Percentiles rank a stretch among this genome's conserved stretches.
Conservation (phyloP, 23 tunicate genomes). For the Oikopleura dioica region DNA sequence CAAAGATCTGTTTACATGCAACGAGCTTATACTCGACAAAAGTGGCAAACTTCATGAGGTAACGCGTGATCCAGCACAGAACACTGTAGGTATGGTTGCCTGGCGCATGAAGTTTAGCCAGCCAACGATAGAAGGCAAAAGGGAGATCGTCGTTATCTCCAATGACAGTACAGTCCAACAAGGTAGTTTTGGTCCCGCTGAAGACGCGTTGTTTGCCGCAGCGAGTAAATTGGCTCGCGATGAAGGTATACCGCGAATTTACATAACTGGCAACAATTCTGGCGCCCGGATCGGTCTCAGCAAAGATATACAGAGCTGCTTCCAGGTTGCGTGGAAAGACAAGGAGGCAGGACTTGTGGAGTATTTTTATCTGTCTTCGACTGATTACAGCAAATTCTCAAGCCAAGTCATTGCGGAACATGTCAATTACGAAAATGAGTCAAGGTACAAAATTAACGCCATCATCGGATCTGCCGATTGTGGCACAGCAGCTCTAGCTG, state of each 20-base stretch:
- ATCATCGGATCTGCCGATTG: conserved; percentile 17
- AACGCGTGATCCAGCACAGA: conserved; percentile 1
- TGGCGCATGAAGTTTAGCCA: conserved; percentile 63
- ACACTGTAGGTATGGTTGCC: conserved; percentile 78
- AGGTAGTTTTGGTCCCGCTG: conserved; percentile 93
- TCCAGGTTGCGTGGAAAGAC: conserved; percentile 77
- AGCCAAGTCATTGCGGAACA: conserved; percentile 64
- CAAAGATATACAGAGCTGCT: conserved; percentile 57
- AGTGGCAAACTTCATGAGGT: neutral
- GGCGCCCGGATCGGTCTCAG: conserved; percentile 86
- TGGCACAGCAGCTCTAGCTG: conserved; percentile 1
- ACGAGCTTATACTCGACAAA: neutral
- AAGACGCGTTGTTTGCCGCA: conserved; percentile 48
- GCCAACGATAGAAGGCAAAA: conserved; percentile 54
- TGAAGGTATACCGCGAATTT: conserved; percentile 83
- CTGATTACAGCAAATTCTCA: conserved; percentile 65
- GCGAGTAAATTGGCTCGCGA: conserved; percentile 61
- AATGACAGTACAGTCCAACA: conserved; percentile 80
- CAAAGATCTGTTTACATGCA: too few species aligned
- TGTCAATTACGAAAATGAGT: conserved; percentile 65
- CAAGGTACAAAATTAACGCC: conserved; percentile 54
- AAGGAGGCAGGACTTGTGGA: conserved; percentile 23
- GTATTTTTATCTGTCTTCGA: conserved; percentile 68
- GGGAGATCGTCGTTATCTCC: conserved; percentile 58
- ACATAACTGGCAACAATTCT: conserved; percentile 74